phyloP scores from a whole-genome alignment of 2,113 vertebrate species.

The Cyanistes caeruleus region DNA sequence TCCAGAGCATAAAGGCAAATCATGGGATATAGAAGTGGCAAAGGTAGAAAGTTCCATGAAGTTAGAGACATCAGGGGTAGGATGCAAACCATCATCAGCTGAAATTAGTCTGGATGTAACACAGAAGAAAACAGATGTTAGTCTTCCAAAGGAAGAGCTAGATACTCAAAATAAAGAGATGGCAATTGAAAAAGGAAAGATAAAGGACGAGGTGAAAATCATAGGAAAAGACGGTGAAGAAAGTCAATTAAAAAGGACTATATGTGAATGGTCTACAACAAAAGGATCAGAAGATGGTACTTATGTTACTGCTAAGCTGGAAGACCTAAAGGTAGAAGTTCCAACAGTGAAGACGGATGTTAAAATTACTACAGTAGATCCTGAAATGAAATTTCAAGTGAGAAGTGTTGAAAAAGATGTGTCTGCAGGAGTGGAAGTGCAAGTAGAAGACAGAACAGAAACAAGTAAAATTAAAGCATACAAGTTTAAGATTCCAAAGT shows the following conservation, averaged over 20 bases:
- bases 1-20: background rate
- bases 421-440: conserved; percentile 10
- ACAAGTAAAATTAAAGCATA: conserved; percentile 47
- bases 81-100: background rate
- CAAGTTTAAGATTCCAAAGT: conserved; percentile 54
- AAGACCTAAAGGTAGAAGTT: conserved; percentile 30
- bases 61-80: background rate
- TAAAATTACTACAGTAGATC: conserved; percentile 26
- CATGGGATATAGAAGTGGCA: background rate
- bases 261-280: background rate
- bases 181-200: background rate
- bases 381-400: conserved; percentile 53
- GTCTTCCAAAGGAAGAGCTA: background rate
- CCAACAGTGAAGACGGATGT: background rate
- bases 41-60: background rate
- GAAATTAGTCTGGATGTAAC: conserved; percentile 8
- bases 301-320: conserved; percentile 23
- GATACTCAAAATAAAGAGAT: background rate
- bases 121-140: background rate
- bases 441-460: conserved; percentile 57
- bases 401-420: conserved; percentile 45
- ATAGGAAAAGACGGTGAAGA: conserved; percentile 3
- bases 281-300: background rate
- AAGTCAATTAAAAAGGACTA: background rate
- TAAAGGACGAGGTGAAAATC: background rate